Evolutionary conservation across 2,888 invertebrate species (phyloP).

Genomic region (Dolichomitus sp.): DNA sequence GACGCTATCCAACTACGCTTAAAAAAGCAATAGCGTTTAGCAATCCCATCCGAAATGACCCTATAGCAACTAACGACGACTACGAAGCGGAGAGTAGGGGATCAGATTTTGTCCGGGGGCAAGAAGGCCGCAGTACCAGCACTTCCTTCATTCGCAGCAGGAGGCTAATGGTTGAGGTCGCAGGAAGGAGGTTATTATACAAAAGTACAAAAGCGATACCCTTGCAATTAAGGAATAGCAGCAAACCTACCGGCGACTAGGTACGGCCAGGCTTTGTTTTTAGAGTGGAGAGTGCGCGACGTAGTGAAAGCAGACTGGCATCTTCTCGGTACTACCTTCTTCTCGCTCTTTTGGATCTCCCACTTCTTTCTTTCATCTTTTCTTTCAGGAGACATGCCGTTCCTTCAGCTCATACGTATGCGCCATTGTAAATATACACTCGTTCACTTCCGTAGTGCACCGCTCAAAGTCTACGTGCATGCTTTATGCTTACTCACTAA

Average conservation of each 20-base stretch:
- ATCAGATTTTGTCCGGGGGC: conserved; percentile 59
- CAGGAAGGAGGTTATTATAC: conserved; percentile 82
- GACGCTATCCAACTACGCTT: not conserved
- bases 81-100: conserved; percentile 36
- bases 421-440: conserved; percentile 49
- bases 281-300: conserved; percentile 54
- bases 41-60: conserved; percentile 8
- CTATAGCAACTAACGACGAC: conserved; percentile 30
- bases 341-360: conserved; percentile 25
- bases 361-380: conserved; percentile 32
- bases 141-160: conserved; percentile 64
- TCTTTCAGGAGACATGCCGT: conserved; percentile 39
- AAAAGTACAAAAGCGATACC: conserved; percentile 83
- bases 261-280: conserved; percentile 53
- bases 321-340: conserved; percentile 52
- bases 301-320: conserved; percentile 55
- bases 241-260: conserved; percentile 73
- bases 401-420: conserved; percentile 31
- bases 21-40: not conserved
- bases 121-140: conserved; percentile 51
- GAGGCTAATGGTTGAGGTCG: conserved; percentile 64
- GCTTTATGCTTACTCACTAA: conserved; percentile 74
- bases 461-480: conserved; percentile 67
- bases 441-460: conserved; percentile 49
- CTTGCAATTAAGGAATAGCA: conserved; percentile 83